Conservation (phyloP, 2,797 vertebrate species). For the Ctenochaetus hawaiiensis region DNA sequence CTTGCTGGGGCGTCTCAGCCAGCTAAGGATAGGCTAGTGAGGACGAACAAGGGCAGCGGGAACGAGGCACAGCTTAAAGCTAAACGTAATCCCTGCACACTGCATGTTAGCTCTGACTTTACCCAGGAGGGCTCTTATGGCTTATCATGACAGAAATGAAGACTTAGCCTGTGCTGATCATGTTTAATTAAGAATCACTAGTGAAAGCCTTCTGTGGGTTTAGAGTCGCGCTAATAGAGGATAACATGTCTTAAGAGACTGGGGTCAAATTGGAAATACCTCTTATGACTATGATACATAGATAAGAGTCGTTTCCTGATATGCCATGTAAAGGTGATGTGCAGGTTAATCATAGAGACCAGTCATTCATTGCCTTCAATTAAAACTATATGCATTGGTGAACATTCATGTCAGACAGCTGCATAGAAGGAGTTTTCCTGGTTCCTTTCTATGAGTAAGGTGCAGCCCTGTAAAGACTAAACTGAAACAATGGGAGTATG, state of each 20-base stretch:
- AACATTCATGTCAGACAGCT: slow-evolving; percentile 16
- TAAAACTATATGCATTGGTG: slow-evolving; percentile 37
- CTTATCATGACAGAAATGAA: slow-evolving; percentile 70
- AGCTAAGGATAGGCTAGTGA: slow-evolving; percentile 59
- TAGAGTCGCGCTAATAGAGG: slow-evolving; percentile 56
- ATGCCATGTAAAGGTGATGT: slow-evolving; percentile 21
- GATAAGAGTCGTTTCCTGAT: slow-evolving; percentile 24
- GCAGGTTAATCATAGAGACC: slow-evolving; percentile 40
- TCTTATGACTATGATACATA: slow-evolving; percentile 27
- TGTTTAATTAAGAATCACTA: slow-evolving; percentile 76
- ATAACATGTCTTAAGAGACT: slow-evolving; percentile 60
- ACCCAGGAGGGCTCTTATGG: slow-evolving; percentile 70
- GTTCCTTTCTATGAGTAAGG: neutral
- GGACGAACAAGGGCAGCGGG: slow-evolving; percentile 65
- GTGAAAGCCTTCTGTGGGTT: slow-evolving; percentile 45
- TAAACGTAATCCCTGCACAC: slow-evolving; percentile 57
- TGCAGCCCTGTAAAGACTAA: neutral
- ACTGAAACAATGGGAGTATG: neutral
- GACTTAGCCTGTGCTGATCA: slow-evolving; percentile 65
- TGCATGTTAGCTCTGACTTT: slow-evolving; percentile 53
- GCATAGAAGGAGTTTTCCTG: neutral
- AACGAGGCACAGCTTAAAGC: slow-evolving; percentile 55
- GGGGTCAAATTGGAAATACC: slow-evolving; percentile 50
- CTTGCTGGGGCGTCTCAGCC: slow-evolving; percentile 56
- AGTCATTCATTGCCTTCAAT: slow-evolving; percentile 38